Evolutionary conservation across 2,888 invertebrate genomes (phyloP).

Genomic region (Drosophila nr. perissopoda): DNA sequence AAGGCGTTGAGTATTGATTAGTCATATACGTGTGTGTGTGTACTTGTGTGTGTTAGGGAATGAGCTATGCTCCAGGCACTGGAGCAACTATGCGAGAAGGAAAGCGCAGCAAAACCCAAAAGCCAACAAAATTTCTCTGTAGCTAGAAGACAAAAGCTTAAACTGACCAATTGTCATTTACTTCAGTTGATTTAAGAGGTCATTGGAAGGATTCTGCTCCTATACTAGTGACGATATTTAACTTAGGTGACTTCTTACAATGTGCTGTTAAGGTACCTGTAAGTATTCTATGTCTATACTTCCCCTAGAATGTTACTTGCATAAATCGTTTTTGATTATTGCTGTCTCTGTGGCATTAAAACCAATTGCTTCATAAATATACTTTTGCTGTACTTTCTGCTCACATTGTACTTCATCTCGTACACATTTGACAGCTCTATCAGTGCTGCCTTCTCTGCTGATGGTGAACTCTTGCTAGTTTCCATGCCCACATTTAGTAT

Average conservation of each 20-base stretch:
- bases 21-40: constrained; percentile 53
- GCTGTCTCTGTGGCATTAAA: not conserved
- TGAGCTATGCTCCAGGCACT: constrained; percentile 31
- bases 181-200: not conserved
- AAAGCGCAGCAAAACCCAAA: constrained; percentile 29
- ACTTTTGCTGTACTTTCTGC: not conserved
- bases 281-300: too few species aligned
- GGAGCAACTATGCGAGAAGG: constrained; percentile 7
- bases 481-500: constrained; percentile 20
- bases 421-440: constrained; percentile 12
- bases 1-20: constrained; percentile 79
- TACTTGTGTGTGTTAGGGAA: constrained; percentile 22
- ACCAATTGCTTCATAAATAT: not conserved
- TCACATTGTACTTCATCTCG: not conserved
- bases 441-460: not conserved
- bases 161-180: not conserved
- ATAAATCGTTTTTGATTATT: not conserved
- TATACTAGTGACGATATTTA: not conserved
- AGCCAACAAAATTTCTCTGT: not conserved
- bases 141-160: not conserved
- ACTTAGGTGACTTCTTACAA: not conserved
- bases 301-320: not conserved
- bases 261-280: not conserved
- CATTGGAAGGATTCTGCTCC: not conserved
- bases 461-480: not conserved